Evolutionary conservation across 2,113 vertebrate genomes (phyloP).

Genomic region (Grantiella picta): DNA sequence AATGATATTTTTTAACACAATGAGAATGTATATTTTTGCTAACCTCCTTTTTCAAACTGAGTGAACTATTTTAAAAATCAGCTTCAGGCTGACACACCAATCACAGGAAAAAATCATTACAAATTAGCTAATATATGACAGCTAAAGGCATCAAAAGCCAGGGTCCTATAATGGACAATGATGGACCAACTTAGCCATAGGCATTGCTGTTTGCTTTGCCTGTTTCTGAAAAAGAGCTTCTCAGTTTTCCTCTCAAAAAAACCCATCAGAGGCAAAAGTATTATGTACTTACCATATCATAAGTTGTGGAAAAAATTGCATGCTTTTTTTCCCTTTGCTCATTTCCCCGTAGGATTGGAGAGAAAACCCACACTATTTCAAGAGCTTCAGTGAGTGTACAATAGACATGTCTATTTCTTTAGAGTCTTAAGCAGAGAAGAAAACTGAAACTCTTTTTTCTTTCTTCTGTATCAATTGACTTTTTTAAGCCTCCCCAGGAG

Average conservation of each 20-base stretch:
- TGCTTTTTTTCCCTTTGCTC: not conserved
- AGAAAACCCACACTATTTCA: slow-evolving; percentile 5
- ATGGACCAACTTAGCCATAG: not conserved
- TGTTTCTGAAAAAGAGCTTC: not conserved
- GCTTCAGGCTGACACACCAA: not conserved
- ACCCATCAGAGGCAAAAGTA: not conserved
- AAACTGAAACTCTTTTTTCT: not conserved
- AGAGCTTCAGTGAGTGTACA: not conserved
- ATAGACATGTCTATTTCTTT: slow-evolving; percentile 10
- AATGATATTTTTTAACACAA: not conserved
- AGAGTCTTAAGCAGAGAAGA: not conserved
- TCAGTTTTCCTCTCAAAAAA: not conserved
- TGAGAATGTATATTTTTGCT: not conserved
- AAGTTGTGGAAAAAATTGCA: not conserved
- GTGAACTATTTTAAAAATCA: not conserved
- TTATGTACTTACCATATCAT: not conserved
- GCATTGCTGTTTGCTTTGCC: not conserved
- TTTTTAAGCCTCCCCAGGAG: slow-evolving; percentile 18
- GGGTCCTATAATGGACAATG: not conserved
- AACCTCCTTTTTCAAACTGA: not conserved
- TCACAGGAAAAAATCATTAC: not conserved
- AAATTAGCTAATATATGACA: slow-evolving; percentile 10
- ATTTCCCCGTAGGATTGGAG: not conserved
- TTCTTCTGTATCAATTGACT: not conserved
- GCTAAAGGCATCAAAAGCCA: not conserved